Conservation (phyloP, 2,113 vertebrate genomes). For the Craseonycteris thonglongyai region DNA sequence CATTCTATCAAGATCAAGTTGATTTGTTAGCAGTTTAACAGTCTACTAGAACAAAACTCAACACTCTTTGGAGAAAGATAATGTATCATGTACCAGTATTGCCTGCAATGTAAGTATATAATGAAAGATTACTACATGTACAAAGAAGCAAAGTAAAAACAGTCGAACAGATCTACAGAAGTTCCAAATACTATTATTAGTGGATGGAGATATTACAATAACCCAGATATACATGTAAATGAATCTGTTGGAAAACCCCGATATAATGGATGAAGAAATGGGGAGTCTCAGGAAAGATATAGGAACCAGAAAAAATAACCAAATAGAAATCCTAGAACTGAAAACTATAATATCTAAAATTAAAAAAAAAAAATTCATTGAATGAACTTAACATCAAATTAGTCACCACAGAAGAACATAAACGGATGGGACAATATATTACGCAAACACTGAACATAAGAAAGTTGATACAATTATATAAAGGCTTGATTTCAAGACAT, state of each 20-base stretch:
- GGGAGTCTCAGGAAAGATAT: not conserved
- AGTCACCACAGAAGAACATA: not conserved
- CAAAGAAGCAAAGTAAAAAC: not conserved
- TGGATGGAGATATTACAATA: not conserved
- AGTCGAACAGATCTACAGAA: not conserved
- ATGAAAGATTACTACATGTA: not conserved
- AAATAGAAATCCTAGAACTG: not conserved
- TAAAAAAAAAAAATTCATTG: not conserved
- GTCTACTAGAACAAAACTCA: not conserved
- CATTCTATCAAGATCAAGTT: not conserved
- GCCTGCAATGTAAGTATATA: not conserved
- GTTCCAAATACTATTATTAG: not conserved
- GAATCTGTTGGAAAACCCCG: not conserved
- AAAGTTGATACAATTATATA: not conserved
- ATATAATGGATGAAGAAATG: not conserved
- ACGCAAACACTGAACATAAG: not conserved
- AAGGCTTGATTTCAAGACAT: not conserved
- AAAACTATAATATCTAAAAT: conserved; percentile 2
- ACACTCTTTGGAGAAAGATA: not conserved
- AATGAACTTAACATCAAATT: not conserved
- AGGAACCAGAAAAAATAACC: not conserved
- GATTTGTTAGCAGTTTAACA: not conserved
- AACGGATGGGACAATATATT: not conserved
- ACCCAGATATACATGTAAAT: not conserved
- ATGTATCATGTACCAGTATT: not conserved